These are phyloP conservation scores for Lepilemur septentrionalis DNA, from an alignment of 2,797 vertebrate species.

Conservation along the genomic window DNA sequence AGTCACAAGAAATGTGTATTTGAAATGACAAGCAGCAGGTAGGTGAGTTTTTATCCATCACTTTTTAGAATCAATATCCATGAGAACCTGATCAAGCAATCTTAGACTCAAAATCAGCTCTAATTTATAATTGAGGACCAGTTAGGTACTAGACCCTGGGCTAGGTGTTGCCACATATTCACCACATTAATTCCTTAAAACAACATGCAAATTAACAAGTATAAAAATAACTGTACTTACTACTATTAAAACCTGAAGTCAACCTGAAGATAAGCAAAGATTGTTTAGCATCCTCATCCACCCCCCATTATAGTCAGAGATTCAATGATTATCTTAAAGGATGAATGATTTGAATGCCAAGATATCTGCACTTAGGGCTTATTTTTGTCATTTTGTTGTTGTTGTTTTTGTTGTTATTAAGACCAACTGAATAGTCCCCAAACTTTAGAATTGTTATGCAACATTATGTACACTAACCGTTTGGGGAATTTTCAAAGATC, in stretches of 20 bases:
- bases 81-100: not conserved
- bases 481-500: not conserved
- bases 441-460: not conserved
- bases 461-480: not conserved
- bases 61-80: not conserved
- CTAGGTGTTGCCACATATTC: not conserved
- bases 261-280: not conserved
- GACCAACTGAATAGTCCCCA: not conserved
- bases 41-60: not conserved
- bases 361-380: not conserved
- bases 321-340: conserved; percentile 20
- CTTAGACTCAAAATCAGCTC: not conserved
- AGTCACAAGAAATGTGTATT: not conserved
- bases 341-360: not conserved
- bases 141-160: not conserved
- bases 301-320: not conserved
- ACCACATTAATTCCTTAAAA: conserved; percentile 29
- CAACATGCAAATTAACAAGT: not conserved
- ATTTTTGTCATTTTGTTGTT: not conserved
- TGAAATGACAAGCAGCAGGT: not conserved
- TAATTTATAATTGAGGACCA: not conserved
- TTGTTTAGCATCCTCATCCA: not conserved
- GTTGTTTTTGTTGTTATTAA: not conserved
- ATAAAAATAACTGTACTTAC: not conserved
- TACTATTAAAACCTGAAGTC: not conserved